Evolutionary conservation across 2,113 vertebrate species (phyloP), one percentile per base, ranked within the genome.

Genomic region (Bufo bufo): DNA sequence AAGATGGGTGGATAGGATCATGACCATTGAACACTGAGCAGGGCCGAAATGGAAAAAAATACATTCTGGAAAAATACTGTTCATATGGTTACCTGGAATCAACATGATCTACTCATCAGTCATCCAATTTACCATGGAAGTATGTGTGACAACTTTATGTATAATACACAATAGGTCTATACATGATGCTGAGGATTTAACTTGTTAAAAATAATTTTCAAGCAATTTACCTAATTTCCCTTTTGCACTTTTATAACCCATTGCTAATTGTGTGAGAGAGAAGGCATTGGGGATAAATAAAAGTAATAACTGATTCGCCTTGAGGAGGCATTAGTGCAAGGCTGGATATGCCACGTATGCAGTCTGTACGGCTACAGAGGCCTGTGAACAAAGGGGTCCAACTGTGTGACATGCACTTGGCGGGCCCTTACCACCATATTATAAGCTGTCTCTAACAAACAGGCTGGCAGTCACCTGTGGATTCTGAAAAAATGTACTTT

Each of bases 401-500:
- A 43, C 43, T 45, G 33, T 71, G 33, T 43, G 69, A 14, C 13
- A 16, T 71, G 12, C 43, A 43, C 10, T 0, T 45, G 13, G 14
- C 33, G 7, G 33, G 45, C 33, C 33, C 23, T 45, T 47, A 16
- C 7, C 17, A 47, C 45, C 45, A 49, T 75, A 17, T 59, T 11
- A 19, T 45, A 19, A 61, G 6, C 78, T 45, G 4, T 78, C 2
- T 58, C 77, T 59, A 58, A 52, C 11, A 54, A 9, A 80, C 77
- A 80, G 54, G 50, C 6, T 54, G 52, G n/a, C 12, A 78, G 19
- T 88, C 71, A 99, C 98, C 97, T 99, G 98, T n/a, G 98, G 98
- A 92, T 99, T 99, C 92, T 99, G 97, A 66, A 99, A 94, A 91
- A 99, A 99, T 14, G 97, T 98, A 0, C 89, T 91, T 85, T 56